phyloP scores from a whole-genome alignment of 2,113 vertebrate genomes.

The Quiscalus mexicanus region DNA sequence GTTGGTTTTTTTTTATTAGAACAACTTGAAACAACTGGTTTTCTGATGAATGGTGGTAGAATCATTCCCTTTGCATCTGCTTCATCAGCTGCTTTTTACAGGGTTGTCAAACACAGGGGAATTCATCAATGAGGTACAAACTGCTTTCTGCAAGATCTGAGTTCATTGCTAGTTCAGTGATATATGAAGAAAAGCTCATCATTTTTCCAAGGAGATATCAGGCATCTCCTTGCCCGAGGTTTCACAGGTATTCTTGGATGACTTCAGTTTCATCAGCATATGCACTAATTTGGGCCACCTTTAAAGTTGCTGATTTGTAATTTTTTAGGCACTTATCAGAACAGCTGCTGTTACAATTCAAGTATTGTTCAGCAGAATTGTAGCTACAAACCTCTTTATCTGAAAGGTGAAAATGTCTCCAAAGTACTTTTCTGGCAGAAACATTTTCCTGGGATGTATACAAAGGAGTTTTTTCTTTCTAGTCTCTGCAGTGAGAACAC shows the following conservation, averaged over 20 bases:
- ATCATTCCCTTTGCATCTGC: neutral
- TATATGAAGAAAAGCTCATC: slow-evolving; percentile 25
- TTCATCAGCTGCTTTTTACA: slow-evolving; percentile 37
- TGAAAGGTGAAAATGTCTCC: neutral
- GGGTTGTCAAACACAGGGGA: neutral
- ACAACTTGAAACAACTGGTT: neutral
- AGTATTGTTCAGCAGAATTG: neutral
- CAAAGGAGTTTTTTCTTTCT: neutral
- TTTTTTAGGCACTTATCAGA: neutral
- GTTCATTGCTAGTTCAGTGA: slow-evolving; percentile 41
- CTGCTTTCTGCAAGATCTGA: neutral
- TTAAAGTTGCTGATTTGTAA: neutral
- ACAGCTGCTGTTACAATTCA: neutral
- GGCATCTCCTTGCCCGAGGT: neutral
- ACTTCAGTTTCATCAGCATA: neutral
- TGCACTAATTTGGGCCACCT: neutral
- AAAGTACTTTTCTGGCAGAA: neutral
- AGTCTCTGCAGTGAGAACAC: neutral
- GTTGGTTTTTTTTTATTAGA: neutral
- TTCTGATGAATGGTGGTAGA: neutral
- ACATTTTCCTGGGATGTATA: neutral
- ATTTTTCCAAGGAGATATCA: neutral
- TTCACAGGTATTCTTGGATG: neutral
- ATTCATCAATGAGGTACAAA: slow-evolving; percentile 7
- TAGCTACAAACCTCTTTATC: neutral